phyloP scores from a whole-genome alignment of 2,888 invertebrate species.

The Trachelus troglodyta region DNA sequence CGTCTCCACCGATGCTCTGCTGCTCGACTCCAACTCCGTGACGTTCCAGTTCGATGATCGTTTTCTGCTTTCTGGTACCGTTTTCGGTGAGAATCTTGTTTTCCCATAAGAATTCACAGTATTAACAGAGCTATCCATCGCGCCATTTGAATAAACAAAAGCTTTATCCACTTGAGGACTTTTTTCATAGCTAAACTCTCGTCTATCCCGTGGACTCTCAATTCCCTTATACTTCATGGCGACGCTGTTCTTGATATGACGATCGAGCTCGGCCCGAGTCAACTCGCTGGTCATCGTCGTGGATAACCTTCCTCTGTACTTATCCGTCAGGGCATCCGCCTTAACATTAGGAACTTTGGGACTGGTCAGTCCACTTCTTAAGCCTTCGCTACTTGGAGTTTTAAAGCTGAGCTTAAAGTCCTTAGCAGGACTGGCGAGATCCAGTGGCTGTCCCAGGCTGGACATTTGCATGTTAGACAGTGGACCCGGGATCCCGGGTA shows the following conservation, averaged over 20 bases:
- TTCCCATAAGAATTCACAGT: slow-evolving; percentile 41
- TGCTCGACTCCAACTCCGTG: slow-evolving; percentile 40
- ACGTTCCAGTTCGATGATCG: slow-evolving; percentile 44
- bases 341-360: slow-evolving; percentile 47
- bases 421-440: slow-evolving; percentile 55
- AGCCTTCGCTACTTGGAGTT: slow-evolving; percentile 32
- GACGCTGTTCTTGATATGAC: slow-evolving; percentile 41
- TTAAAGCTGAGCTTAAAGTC: slow-evolving; percentile 46
- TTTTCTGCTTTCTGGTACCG: slow-evolving; percentile 38
- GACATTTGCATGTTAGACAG: slow-evolving; percentile 29
- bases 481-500: slow-evolving; percentile 47
- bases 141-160: slow-evolving; percentile 37
- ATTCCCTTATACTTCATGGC: slow-evolving; percentile 35
- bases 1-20: slow-evolving; percentile 25
- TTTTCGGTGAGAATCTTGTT: slow-evolving; percentile 42
- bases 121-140: slow-evolving; percentile 22
- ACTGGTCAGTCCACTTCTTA: slow-evolving; percentile 34
- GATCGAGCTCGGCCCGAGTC: slow-evolving; percentile 39
- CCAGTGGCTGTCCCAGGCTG: slow-evolving; percentile 48
- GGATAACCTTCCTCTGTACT: slow-evolving; percentile 34
- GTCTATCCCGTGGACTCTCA: slow-evolving; percentile 40
- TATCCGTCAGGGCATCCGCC: slow-evolving; percentile 36
- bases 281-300: slow-evolving; percentile 35
- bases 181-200: slow-evolving; percentile 34
- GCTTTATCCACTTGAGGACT: slow-evolving; percentile 40